These are phyloP conservation scores for Cynoglossus semilaevis DNA, from an alignment of 2,113 vertebrate genomes.

Conservation along the genomic window DNA sequence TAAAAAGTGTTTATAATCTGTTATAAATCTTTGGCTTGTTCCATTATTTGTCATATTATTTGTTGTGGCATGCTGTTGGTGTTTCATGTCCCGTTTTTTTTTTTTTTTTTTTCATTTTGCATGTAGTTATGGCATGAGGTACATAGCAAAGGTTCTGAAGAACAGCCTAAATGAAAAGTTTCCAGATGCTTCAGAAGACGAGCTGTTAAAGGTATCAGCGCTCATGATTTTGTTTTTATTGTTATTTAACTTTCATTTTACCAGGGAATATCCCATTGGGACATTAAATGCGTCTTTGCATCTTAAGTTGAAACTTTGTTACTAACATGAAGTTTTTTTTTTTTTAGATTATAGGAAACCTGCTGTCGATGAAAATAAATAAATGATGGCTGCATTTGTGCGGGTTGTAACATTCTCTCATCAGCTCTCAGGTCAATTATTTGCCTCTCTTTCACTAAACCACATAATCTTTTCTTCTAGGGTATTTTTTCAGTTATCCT, in stretches of 20 bases:
- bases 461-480: conserved; percentile 58
- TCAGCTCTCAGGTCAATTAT: no score
- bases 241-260: no score
- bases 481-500: conserved; percentile 92
- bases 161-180: conserved; percentile 95
- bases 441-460: no score
- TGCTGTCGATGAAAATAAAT: no score
- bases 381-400: no score
- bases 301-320: no score
- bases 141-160: conserved; percentile 97
- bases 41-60: conserved; percentile 7
- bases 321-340: not conserved
- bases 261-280: no score
- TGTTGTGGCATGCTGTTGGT: conserved; percentile 20
- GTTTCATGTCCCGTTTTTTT: conserved; percentile 43
- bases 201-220: conserved; percentile 90
- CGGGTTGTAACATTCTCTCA: no score
- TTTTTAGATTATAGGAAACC: conserved; percentile 90
- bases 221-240: no score
- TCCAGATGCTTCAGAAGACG: conserved; percentile 94
- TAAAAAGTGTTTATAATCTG: no score
- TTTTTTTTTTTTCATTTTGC: conserved; percentile 58
- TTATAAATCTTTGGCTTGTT: not conserved
- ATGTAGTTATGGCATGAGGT: conserved; percentile 96
- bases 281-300: no score